Evolutionary conservation across 2,797 vertebrate species (phyloP).

Genomic region (Helostoma temminkii): DNA sequence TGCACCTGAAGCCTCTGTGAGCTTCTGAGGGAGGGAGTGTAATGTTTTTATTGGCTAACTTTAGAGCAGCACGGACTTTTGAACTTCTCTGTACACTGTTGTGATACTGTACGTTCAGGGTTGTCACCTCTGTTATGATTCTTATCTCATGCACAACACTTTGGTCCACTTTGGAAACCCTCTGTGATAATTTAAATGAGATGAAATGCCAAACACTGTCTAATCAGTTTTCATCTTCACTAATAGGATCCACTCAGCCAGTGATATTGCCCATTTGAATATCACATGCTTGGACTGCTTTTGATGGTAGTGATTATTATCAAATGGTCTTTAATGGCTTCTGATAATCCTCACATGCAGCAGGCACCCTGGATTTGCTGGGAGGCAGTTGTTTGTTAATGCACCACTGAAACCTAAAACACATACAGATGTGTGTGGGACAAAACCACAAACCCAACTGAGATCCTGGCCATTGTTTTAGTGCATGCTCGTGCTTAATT

Average conservation of each 20-base stretch:
- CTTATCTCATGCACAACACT: conserved; percentile 9
- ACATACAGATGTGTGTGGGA: conserved; percentile 78
- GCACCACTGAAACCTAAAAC: conserved; percentile 74
- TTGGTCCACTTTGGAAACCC: background rate
- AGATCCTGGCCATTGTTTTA: conserved; percentile 59
- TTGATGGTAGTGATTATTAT: conserved; percentile 79
- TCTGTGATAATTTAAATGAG: conserved; percentile 25
- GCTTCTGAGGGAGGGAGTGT: conserved; percentile 43
- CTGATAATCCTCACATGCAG: conserved; percentile 79
- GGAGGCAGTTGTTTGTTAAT: conserved; percentile 76
- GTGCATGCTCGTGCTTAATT: conserved; percentile 48
- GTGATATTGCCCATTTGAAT: conserved; percentile 46
- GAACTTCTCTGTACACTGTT: conserved; percentile 13
- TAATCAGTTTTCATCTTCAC: conserved; percentile 38
- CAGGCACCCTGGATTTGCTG: conserved; percentile 49
- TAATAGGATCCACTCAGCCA: conserved; percentile 55
- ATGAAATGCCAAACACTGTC: conserved; percentile 30
- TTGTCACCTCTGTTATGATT: conserved; percentile 26
- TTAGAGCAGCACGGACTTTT: conserved; percentile 41
- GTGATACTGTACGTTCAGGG: conserved; percentile 2
- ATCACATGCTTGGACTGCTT: conserved; percentile 67
- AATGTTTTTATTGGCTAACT: conserved; percentile 60
- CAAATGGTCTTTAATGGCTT: conserved; percentile 79
- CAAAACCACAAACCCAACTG: conserved; percentile 60
- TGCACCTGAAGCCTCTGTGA: conserved; percentile 58